Conservation (phyloP, 2,797 vertebrate genomes). For the Myotis pilosus region DNA sequence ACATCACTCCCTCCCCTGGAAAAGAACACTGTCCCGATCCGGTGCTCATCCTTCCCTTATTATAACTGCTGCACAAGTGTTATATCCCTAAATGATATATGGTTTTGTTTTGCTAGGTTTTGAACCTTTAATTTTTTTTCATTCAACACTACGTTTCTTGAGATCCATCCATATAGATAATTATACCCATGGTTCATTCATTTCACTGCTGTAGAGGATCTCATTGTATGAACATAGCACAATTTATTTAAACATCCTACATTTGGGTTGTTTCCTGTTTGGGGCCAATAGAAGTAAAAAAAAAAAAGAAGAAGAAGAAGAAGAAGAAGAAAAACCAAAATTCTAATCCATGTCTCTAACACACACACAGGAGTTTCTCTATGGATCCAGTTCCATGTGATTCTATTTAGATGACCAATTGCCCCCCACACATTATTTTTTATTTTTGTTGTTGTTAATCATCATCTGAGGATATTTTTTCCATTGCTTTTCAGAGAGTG, state of each 20-base stretch:
- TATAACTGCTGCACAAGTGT: neutral
- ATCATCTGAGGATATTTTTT: too few species aligned
- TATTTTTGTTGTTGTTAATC: too few species aligned
- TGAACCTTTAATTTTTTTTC: slow-evolving; percentile 24
- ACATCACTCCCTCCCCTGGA: neutral
- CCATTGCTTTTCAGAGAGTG: too few species aligned
- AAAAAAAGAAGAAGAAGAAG: neutral
- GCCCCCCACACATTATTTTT: neutral
- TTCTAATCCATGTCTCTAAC: neutral
- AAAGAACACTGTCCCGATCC: neutral
- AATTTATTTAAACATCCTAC: neutral
- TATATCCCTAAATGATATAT: neutral
- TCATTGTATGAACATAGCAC: neutral
- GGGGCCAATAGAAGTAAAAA: neutral
- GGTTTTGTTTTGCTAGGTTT: neutral
- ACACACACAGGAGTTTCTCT: neutral
- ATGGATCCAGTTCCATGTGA: neutral
- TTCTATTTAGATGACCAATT: slow-evolving; percentile 16
- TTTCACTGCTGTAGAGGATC: neutral
- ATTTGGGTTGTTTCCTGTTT: neutral
- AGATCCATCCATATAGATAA: neutral
- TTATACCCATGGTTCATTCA: neutral
- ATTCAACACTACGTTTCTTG: neutral
- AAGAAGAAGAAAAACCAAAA: neutral
- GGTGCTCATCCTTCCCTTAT: neutral